phyloP scores from a whole-genome alignment of 1,140 invertebrate genomes.

The Papilio dardanus region DNA sequence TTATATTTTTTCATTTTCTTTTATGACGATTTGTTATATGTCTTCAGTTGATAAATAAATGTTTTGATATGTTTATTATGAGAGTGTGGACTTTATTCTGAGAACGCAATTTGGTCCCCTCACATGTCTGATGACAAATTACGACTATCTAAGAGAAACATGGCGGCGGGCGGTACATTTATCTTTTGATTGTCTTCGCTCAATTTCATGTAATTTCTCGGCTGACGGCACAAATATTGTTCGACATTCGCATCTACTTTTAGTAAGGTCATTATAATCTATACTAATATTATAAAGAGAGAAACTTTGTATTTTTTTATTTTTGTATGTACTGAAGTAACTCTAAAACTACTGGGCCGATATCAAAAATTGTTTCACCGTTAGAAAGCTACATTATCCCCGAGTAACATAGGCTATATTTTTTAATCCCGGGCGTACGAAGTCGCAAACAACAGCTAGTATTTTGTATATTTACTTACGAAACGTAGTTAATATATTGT shows the following conservation, averaged over 20 bases:
- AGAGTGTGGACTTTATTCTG: background rate
- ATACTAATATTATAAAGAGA: no score
- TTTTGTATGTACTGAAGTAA: no score
- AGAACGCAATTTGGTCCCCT: background rate
- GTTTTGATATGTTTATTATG: background rate
- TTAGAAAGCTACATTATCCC: no score
- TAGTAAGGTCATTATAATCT: no score
- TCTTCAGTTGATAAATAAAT: background rate
- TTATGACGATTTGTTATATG: background rate
- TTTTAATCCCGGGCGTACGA: no score
- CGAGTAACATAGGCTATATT: no score
- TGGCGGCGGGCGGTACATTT: conserved; percentile 1
- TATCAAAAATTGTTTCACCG: no score
- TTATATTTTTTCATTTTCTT: background rate
- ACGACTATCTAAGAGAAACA: background rate
- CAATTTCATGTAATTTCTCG: conserved; percentile 13
- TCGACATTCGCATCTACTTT: background rate
- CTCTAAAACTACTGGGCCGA: no score
- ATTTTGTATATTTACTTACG: no score
- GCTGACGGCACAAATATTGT: conserved; percentile 8
- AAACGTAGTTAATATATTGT: no score
- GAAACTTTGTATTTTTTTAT: no score
- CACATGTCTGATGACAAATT: conserved; percentile 5
- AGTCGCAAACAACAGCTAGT: no score
- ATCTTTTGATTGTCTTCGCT: conserved; percentile 21